Evolutionary conservation across 2,113 vertebrate species (phyloP), one percentile per base, ranked within the genome.

Genomic region (Atlantisia rogersi): DNA sequence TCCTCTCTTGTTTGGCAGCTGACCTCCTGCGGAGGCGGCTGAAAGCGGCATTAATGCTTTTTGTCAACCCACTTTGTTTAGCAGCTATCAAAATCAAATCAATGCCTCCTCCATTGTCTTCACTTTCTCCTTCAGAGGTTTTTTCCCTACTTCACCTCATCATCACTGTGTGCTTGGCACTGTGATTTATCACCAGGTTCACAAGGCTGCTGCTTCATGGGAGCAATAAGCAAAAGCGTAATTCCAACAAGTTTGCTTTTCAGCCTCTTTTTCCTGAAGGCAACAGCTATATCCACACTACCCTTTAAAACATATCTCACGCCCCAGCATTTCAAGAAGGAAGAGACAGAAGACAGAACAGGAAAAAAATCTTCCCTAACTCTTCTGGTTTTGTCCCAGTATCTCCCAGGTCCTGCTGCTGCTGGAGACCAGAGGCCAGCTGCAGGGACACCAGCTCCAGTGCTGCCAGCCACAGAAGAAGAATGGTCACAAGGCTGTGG

Each of bases 51-150:
- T 96, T 97, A 96, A 95, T 79, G 60, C 48, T 69, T 88, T 97
- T 91, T 94, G 85, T 96, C 94, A 95, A 92, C 35, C 58, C 94
- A 92, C 83, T 97, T 97, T 90, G 92, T 97, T 97, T 95, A 96
- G 91, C 67, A 96, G 95, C 86, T 94, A 97, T 96, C 96, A 94
- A 95, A 96, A 95, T 95, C 93, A 95, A 97, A 97, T 97, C 96
- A 97, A 96, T 86, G 97, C 84, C 94, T 96, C 90, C 88, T 80
- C 81, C 64, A 70, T 73, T 90, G 93, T 90, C 89, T 95, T 93
- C 52, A 1, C 83, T 69, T 94, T 94, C 83, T 94, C 67, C 68
- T 93, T 62, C 68, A 69, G 65, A 88, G 55, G 18, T 79, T 95
- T 90, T 90, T 81, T 11, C 85, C 13, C 3, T 70, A 78, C 76